Base-by-base conservation (phyloP, 2,888 invertebrate species). In the Tachina fera region DNA sequence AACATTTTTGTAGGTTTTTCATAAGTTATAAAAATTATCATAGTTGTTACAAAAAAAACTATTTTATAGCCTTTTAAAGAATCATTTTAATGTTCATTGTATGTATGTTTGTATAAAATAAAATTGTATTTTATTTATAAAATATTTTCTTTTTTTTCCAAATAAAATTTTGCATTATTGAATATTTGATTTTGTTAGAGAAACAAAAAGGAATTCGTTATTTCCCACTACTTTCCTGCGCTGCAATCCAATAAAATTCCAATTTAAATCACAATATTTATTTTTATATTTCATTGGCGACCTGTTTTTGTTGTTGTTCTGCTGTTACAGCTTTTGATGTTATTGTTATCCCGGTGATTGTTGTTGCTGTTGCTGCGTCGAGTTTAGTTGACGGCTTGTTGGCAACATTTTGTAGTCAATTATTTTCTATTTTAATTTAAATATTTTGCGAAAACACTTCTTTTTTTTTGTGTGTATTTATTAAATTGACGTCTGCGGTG, bases 401-500 rank as follows among this genome's bases (percentile, higher is more conserved):
- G 72, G 72, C 83, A 83, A 76, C 81, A 83, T 82, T 85, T 87
- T 87, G 86, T 87, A 79, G 87, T 87, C 87, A 84, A 87, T 87
- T 87, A 87, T 87, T 81, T 85, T 87, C 80, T 86, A 87, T 87
- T 86, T 85, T 79, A 87, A 87, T 87, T 83, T 83, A 83, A 83
- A 83, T 78, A 78, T 83, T 83, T 83, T 74, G 22, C 60, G n/a
- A 67, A 74, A 51, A 22, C 41, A 16, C 5, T 31, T 56, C 53
- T 53, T 22, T 10, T 61, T 45, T 47, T 67, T 31, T 47, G 56
- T 65, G 3, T 58, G 31, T 60, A 60, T 68, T 81, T 75, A 87
- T 88, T 87, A 88, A 88, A 88, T 88, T 87, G 88, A 88, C 86
- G 88, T 88, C 88, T 88, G 88, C 88, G 88, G 88, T 88, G 87